Conservation (phyloP, 2,797 vertebrate species). For the Gallinago solitaria region DNA sequence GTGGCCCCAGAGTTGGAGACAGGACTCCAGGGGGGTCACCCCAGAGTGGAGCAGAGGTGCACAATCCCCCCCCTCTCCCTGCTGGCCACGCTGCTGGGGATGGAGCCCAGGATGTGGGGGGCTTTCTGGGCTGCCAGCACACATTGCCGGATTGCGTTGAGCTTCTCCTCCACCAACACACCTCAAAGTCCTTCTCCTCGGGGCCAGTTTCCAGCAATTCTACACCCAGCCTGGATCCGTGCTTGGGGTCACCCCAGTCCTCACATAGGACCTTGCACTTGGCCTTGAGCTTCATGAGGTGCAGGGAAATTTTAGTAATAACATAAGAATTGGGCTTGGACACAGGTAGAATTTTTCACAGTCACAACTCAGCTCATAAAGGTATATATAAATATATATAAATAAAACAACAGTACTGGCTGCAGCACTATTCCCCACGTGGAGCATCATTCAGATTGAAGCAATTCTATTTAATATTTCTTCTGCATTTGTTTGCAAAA, state of each 20-base stretch:
- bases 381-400: no score
- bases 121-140: neutral
- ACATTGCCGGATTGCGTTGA: neutral
- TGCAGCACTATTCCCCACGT: neutral
- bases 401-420: neutral
- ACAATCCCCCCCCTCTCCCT: neutral
- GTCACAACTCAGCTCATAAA: neutral
- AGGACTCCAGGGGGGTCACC: neutral
- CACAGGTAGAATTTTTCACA: neutral
- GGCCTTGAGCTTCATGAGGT: neutral
- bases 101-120: neutral
- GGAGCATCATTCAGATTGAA: neutral
- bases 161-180: neutral
- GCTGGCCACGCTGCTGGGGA: neutral
- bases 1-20: neutral
- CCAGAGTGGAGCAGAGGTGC: neutral
- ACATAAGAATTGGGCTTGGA: neutral
- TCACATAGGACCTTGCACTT: neutral
- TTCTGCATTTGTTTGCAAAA: neutral
- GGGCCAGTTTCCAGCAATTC: neutral
- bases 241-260: neutral
- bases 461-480: neutral
- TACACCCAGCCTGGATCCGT: neutral
- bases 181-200: neutral
- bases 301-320: neutral